Evolutionary conservation across 2,113 vertebrate species (phyloP).

Genomic region (human): DNA sequence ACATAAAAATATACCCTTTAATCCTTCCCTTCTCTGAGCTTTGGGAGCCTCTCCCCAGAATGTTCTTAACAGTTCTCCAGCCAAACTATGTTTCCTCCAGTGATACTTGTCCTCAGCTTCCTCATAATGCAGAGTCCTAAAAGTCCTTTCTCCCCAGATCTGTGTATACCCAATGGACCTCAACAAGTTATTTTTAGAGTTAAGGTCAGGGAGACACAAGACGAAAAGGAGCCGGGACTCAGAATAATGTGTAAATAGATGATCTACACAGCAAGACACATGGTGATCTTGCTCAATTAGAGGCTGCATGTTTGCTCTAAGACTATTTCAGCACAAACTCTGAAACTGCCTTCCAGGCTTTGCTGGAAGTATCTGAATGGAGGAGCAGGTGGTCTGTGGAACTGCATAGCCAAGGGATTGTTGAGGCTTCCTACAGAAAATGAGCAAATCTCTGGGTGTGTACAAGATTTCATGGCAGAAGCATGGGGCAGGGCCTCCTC

Average conservation of each 20-base stretch:
- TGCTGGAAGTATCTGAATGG: not conserved
- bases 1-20: rapidly evolving
- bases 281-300: not conserved
- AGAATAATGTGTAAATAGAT: rapidly evolving
- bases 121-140: not conserved
- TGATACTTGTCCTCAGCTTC: not conserved
- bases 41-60: not conserved
- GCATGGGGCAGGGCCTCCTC: rapidly evolving
- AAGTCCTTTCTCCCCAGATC: not conserved
- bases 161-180: not conserved
- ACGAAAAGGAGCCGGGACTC: not conserved
- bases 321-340: not conserved
- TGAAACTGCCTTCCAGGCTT: not conserved
- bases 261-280: not conserved
- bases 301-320: not conserved
- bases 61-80: not conserved
- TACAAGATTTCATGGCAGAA: not conserved
- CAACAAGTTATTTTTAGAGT: not conserved
- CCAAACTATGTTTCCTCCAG: not conserved
- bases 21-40: not conserved
- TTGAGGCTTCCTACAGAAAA: not conserved
- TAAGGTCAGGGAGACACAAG: not conserved
- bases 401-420: not conserved
- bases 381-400: not conserved
- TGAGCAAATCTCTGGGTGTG: rapidly evolving